phyloP scores from a whole-genome alignment of 2,113 vertebrate species.

The Serinus canaria region DNA sequence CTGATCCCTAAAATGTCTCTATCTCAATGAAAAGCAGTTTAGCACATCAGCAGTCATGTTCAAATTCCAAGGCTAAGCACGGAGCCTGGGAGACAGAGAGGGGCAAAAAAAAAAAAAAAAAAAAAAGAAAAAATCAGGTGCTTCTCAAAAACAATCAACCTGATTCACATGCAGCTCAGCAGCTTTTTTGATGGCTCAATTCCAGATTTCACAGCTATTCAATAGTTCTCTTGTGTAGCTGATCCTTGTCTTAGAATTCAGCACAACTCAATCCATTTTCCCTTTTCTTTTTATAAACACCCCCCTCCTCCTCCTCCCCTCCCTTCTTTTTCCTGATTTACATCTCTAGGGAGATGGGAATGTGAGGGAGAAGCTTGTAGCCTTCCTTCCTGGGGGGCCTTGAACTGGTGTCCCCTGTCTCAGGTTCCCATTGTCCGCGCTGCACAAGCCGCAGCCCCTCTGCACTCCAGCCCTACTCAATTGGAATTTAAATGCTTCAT shows the following conservation, averaged over 20 bases:
- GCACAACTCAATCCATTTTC: conserved; percentile 77
- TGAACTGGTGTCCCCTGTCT: conserved; percentile 71
- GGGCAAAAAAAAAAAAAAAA: neutral
- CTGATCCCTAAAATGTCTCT: conserved; percentile 3
- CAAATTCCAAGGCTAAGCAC: conserved; percentile 64
- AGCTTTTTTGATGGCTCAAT: conserved; percentile 74
- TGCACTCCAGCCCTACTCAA: conserved; percentile 70
- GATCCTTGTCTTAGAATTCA: conserved; percentile 74
- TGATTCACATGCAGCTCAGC: conserved; percentile 67
- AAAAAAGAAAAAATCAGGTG: conserved; percentile 54
- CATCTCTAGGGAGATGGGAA: conserved; percentile 77
- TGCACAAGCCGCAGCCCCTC: conserved; percentile 52
- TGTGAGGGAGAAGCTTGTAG: conserved; percentile 68
- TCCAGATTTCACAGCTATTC: conserved; percentile 77
- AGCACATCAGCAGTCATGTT: conserved; percentile 52
- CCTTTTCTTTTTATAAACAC: conserved; percentile 70
- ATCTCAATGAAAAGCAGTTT: conserved; percentile 16
- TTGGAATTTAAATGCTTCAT: conserved; percentile 77
- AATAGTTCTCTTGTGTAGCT: conserved; percentile 74
- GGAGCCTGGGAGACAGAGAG: neutral
- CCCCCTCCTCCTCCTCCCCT: conserved; percentile 57
- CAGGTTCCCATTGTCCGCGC: conserved; percentile 63
- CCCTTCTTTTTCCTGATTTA: conserved; percentile 70
- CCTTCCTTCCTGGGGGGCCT: conserved; percentile 70
- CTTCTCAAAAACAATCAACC: conserved; percentile 66